Evolutionary conservation across 2,797 vertebrate genomes (phyloP), one percentile per base, ranked within the genome.

Genomic region (Peromyscus eremicus): DNA sequence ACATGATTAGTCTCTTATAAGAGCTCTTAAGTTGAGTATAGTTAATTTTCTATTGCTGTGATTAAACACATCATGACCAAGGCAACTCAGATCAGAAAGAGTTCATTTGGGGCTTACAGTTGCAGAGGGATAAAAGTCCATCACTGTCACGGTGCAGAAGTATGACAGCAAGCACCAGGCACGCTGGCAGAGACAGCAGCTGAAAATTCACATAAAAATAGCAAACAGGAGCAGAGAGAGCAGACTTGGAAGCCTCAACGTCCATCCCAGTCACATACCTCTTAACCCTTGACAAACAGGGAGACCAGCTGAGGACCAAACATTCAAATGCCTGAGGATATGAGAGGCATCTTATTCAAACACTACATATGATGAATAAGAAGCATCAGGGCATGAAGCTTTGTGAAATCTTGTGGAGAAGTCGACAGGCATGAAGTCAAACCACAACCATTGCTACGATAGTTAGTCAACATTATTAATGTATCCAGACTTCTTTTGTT

Each of bases 1-100:
- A 95, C 77, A 89, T 93, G 85, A 94, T 76, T 83, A 96, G 93
- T 71, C 55, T 95, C 70, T n/a, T 92, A 32, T 23, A 94, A 14
- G 27, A 80, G 89, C 52, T 40, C 60, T 93, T 81, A 86, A 73
- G 60, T 62, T 40, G 43, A 40, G 17, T 16, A 66, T 34, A 34
- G 17, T 49, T 49, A 40, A 68, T 68, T 66, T 49, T 85, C 29
- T 68, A 34, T 34, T 68, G 40, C 62, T 49, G 40, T 68, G 40
- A 34, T 85, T 40, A 73, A 66, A 68, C 64, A 49, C 40, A n/a
- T 17, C 82, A 66, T 66, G 82, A 66, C 17, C 29, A 85, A 66
- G 60, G 32, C 19, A 49, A 46, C 40, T 68, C 62, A 49, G 40
- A 46, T 29, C 40, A 49, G 62, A 40, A 66, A 43, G 10, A 64